These are phyloP conservation scores for Hemibagrus guttatus DNA, from an alignment of 2,797 vertebrate genomes.

Conservation along the genomic window DNA sequence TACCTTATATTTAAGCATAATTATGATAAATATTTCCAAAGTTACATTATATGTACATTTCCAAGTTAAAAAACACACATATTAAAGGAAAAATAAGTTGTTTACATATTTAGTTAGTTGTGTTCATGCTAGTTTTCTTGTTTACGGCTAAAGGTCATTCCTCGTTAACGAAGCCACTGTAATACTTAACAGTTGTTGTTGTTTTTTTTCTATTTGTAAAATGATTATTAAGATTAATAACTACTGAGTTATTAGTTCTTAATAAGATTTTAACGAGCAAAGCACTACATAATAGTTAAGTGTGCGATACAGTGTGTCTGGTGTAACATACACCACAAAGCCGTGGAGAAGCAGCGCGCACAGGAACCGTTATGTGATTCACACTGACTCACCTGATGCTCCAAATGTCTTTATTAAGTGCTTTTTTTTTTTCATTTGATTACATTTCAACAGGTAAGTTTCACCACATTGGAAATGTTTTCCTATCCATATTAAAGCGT, in stretches of 20 bases:
- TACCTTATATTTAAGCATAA: not conserved
- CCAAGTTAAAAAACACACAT: not conserved
- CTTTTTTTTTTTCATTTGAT: not conserved
- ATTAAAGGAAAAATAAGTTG: not conserved
- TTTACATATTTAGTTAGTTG: no score
- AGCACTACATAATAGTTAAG: not conserved
- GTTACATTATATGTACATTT: not conserved
- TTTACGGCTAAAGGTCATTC: not conserved
- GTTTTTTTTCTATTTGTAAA: not conserved
- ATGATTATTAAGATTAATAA: not conserved
- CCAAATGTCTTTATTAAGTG: not conserved
- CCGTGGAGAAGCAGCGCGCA: not conserved
- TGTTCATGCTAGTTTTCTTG: not conserved
- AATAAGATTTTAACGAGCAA: no score
- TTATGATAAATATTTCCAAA: not conserved
- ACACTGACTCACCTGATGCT: not conserved
- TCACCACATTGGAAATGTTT: not conserved
- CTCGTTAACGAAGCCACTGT: not conserved
- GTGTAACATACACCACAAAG: not conserved
- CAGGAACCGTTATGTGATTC: constrained; percentile 5
- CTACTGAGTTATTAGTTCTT: not conserved
- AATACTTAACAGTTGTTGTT: not conserved
- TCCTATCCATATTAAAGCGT: not conserved
- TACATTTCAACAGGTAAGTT: not conserved
- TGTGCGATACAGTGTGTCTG: no score